Evolutionary conservation across 2,797 vertebrate genomes (phyloP).

Genomic region (Rallus crepitans): DNA sequence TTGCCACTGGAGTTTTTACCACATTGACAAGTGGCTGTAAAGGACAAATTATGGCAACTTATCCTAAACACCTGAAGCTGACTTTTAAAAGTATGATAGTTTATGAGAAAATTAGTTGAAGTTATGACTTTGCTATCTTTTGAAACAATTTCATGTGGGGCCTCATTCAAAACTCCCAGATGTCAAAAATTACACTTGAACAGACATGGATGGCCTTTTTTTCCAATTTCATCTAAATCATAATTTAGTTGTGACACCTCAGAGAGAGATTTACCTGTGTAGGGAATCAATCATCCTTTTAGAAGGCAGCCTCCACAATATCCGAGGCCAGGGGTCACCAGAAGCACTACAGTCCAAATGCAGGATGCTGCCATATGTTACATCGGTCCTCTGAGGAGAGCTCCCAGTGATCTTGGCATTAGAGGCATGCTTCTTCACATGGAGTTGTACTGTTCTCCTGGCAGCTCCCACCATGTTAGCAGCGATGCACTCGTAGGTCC

Average conservation of each 20-base stretch:
- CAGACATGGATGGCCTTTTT: background rate
- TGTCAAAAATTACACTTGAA: background rate
- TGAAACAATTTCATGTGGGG: background rate
- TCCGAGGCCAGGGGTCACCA: constrained; percentile 88
- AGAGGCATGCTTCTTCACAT: constrained; percentile 73
- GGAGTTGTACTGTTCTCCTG: constrained; percentile 80
- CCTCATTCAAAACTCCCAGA: background rate
- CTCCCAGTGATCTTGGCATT: constrained; percentile 87
- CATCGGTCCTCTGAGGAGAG: constrained; percentile 85
- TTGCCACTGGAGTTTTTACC: background rate
- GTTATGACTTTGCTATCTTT: background rate
- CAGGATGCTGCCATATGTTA: constrained; percentile 85
- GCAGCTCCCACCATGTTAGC: constrained; percentile 84
- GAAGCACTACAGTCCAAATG: constrained; percentile 87
- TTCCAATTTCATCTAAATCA: background rate
- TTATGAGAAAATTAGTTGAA: background rate
- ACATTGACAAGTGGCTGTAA: background rate
- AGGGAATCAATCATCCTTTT: constrained; percentile 89
- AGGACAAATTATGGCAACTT: background rate
- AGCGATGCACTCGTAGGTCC: constrained; percentile 88
- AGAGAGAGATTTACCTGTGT: constrained; percentile 83
- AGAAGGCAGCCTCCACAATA: constrained; percentile 92
- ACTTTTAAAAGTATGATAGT: background rate
- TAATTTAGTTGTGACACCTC: background rate
- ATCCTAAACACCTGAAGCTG: background rate